phyloP scores from a whole-genome alignment of 1,140 invertebrate species.

The Holotrichia oblita region DNA sequence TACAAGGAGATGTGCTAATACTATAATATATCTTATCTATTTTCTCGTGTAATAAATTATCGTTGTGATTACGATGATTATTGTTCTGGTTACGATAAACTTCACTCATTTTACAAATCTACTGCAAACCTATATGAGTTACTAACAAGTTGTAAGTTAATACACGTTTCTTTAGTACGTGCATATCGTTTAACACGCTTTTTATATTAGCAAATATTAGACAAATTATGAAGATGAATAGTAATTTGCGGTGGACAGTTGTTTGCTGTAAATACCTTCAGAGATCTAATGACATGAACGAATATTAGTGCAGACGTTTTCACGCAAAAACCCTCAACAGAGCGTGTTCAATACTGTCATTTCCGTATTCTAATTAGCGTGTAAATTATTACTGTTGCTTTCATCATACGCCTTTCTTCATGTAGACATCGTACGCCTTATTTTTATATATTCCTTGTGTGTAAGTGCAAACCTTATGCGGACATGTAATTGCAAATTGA shows the following conservation, averaged over 20 bases:
- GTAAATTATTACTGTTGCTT: conserved; percentile 19
- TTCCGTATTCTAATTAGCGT: conserved; percentile 22
- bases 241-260: neutral
- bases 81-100: no score
- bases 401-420: conserved; percentile 22
- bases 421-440: neutral
- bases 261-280: neutral
- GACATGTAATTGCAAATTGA: conserved; percentile 11
- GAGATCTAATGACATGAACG: neutral
- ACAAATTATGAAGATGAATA: neutral
- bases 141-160: no score
- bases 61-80: no score
- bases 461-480: neutral
- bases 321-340: neutral
- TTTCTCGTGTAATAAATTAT: no score
- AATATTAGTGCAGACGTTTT: neutral
- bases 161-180: no score
- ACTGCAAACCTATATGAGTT: no score
- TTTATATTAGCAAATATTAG: no score
- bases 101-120: no score
- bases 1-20: no score
- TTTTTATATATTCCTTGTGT: neutral
- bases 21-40: no score
- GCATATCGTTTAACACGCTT: no score
- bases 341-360: neutral